phyloP scores from a whole-genome alignment of 2,113 vertebrate species.

The Ptyas mucosa region DNA sequence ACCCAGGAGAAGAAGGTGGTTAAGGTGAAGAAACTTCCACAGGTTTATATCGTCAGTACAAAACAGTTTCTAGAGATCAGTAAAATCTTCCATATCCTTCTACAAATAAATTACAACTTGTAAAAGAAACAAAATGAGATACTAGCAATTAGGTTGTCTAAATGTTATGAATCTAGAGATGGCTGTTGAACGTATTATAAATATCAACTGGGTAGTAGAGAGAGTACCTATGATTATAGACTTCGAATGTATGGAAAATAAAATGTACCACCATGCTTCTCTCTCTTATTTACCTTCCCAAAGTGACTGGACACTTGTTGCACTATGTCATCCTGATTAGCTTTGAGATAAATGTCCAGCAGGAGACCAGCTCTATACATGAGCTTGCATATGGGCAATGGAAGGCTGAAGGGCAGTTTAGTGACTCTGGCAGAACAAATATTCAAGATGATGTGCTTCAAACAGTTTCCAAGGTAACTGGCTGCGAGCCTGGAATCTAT shows the following conservation, averaged over 20 bases:
- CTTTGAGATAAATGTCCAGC: not conserved
- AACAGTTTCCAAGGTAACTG: conserved; percentile 66
- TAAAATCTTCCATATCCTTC: not conserved
- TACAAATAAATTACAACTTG: not conserved
- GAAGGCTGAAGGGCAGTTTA: conserved; percentile 32
- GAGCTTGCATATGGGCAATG: conserved; percentile 29
- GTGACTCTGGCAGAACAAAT: conserved; percentile 45
- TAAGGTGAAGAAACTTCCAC: not conserved
- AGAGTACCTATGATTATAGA: not conserved
- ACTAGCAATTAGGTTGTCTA: not conserved
- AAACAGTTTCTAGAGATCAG: not conserved
- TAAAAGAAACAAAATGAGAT: not conserved
- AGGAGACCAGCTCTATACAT: conserved; percentile 17
- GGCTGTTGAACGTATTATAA: not conserved
- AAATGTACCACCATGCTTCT: not conserved
- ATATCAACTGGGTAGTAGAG: not conserved
- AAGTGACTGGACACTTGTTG: conserved; percentile 15
- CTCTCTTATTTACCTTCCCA: not conserved
- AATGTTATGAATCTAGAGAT: not conserved
- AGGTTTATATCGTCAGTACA: not conserved
- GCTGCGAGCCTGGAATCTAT: conserved; percentile 45
- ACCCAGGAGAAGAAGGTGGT: not conserved
- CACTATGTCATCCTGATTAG: not conserved
- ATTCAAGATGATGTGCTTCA: conserved; percentile 52
- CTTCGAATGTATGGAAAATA: not conserved